Conservation (phyloP, 2,797 vertebrate genomes). For the Coendou prehensilis region DNA sequence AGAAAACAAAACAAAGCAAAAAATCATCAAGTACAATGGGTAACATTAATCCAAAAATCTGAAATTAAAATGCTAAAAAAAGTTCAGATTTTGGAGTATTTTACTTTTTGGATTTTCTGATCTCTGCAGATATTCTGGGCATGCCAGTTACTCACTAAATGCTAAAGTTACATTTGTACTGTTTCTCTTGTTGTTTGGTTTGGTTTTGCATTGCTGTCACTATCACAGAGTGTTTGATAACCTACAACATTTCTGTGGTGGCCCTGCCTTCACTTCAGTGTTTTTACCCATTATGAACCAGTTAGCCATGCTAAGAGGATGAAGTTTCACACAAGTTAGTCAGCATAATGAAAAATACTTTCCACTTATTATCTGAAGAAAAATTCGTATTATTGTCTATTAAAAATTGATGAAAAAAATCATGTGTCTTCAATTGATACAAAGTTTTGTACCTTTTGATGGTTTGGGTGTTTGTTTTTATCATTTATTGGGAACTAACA, state of each 20-base stretch:
- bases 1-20: background rate
- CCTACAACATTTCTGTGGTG: background rate
- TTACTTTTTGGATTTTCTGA: background rate
- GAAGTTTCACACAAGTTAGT: background rate
- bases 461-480: background rate
- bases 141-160: constrained; percentile 11
- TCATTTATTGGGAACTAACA: background rate
- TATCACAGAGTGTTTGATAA: background rate
- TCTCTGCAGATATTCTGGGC: background rate
- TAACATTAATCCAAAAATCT: background rate
- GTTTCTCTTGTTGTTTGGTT: background rate
- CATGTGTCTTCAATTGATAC: background rate
- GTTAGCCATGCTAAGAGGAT: background rate
- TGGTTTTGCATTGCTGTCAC: background rate
- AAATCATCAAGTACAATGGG: background rate
- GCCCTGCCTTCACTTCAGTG: constrained; percentile 19
- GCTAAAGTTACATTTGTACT: background rate
- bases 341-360: background rate
- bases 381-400: background rate
- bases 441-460: background rate
- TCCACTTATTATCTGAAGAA: background rate
- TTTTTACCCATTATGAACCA: constrained; percentile 28
- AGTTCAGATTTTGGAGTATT: background rate
- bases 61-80: background rate
- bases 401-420: background rate